Conservation (phyloP, 92 coral and sea anemone genomes). For the Palythoa grandiflora region DNA sequence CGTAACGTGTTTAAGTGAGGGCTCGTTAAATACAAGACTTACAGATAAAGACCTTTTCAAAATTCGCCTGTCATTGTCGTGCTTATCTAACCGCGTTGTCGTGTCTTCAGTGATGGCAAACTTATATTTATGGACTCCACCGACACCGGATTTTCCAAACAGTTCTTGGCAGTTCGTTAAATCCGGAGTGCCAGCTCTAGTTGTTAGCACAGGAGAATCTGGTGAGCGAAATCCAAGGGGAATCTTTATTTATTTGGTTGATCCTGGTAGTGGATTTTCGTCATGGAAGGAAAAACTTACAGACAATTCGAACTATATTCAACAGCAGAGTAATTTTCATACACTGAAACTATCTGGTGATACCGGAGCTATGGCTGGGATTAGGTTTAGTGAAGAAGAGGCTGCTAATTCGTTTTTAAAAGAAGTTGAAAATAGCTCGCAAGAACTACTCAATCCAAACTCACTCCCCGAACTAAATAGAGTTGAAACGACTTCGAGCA, state of each 20-base stretch:
- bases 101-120: conserved; percentile 91
- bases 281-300: conserved; percentile 92
- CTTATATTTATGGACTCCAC: conserved; percentile 87
- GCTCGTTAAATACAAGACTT: conserved; percentile 71
- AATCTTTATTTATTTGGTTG: conserved; percentile 82
- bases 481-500: conserved; percentile 62
- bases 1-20: conserved; percentile 78
- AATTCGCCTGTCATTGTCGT: conserved; percentile 90
- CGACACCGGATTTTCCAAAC: conserved; percentile 68
- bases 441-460: conserved; percentile 65
- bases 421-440: conserved; percentile 81
- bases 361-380: conserved; percentile 95
- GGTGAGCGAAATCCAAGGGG: conserved; percentile 97
- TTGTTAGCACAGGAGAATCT: conserved; percentile 84
- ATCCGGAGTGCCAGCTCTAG: conserved; percentile 94
- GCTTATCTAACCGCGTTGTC: conserved; percentile 95
- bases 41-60: conserved; percentile 93
- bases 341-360: conserved; percentile 82
- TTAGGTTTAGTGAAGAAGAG: conserved; percentile 89
- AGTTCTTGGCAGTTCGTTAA: conserved; percentile 87
- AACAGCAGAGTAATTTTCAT: conserved; percentile 92
- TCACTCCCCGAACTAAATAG: conserved; percentile 84
- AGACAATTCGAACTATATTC: conserved; percentile 85
- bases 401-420: conserved; percentile 83
- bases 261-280: conserved; percentile 91